These are phyloP conservation scores for Harlomillsia oculata DNA, from an alignment of 1,140 invertebrate genomes.

Conservation along the genomic window DNA sequence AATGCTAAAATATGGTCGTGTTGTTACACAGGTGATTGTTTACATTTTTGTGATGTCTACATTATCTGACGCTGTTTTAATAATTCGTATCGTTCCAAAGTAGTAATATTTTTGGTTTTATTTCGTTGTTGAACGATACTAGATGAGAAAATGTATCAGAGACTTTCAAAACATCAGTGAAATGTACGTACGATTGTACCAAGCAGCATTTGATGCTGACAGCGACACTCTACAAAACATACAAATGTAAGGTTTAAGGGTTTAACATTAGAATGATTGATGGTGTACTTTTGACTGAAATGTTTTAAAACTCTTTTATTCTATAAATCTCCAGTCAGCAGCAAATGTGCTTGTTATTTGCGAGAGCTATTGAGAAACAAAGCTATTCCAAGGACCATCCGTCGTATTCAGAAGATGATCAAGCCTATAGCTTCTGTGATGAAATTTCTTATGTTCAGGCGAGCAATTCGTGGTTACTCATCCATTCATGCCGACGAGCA, in stretches of 20 bases:
- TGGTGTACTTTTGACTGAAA: conserved; percentile 29
- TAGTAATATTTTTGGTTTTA: conserved; percentile 6
- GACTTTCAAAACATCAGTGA: conserved; percentile 64
- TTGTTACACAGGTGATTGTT: conserved; percentile 66
- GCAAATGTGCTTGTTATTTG: conserved; percentile 63
- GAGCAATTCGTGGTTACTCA: conserved; percentile 35
- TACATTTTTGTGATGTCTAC: too few species aligned
- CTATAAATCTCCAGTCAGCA: conserved; percentile 49
- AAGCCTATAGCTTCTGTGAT: conserved; percentile 43
- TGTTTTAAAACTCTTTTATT: conserved; percentile 3
- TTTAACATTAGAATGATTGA: conserved; percentile 37
- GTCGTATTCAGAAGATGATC: conserved; percentile 40
- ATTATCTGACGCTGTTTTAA: too few species aligned
- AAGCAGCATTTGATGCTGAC: conserved; percentile 89
- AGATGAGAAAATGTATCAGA: conserved; percentile 64
- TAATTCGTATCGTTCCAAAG: neutral
- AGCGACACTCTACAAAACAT: conserved; percentile 70
- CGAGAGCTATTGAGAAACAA: conserved; percentile 63
- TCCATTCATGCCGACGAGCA: conserved; percentile 33
- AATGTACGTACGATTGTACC: conserved; percentile 71
- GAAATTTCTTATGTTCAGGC: conserved; percentile 16
- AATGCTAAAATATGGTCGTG: conserved; percentile 67
- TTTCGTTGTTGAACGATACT: conserved; percentile 23
- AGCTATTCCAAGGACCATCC: conserved; percentile 42
- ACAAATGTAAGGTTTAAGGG: conserved; percentile 46